Conservation (phyloP, 2,888 invertebrate species). For the Lomographa bimaculata region DNA sequence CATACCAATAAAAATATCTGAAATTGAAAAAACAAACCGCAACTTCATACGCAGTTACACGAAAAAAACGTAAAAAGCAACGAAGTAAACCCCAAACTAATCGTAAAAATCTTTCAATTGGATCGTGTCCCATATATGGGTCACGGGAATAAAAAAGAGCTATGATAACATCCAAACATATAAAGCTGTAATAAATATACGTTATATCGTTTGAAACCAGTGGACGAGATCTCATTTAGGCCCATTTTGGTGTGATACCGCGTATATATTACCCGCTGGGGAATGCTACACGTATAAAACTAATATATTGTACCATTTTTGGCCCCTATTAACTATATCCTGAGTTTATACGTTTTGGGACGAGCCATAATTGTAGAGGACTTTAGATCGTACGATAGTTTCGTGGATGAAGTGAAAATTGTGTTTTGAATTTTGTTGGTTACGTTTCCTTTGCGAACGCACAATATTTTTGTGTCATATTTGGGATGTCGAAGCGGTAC, state of each 20-base stretch:
- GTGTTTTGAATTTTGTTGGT: not conserved
- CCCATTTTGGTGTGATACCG: slow-evolving; percentile 47
- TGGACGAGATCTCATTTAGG: slow-evolving; percentile 47
- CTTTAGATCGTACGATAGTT: slow-evolving; percentile 18
- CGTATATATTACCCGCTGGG: slow-evolving; percentile 50
- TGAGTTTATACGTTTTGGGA: slow-evolving; percentile 29
- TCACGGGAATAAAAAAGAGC: slow-evolving; percentile 28
- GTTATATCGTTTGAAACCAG: slow-evolving; percentile 47
- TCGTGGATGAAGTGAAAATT: slow-evolving; percentile 12
- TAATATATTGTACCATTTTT: slow-evolving; percentile 63
- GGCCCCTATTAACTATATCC: slow-evolving; percentile 52
- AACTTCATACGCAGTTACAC: slow-evolving; percentile 3
- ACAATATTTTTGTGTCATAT: too few species aligned
- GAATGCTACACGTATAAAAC: slow-evolving; percentile 55
- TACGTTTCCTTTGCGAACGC: too few species aligned
- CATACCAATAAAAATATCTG: too few species aligned
- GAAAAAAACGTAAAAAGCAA: slow-evolving; percentile 13
- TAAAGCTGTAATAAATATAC: slow-evolving; percentile 51
- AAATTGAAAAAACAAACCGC: slow-evolving; percentile 5
- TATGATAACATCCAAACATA: slow-evolving; percentile 37
- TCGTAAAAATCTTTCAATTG: slow-evolving; percentile 28
- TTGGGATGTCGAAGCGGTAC: too few species aligned
- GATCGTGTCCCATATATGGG: slow-evolving; percentile 17
- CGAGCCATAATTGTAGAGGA: slow-evolving; percentile 18
- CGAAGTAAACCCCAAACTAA: slow-evolving; percentile 16